Evolutionary conservation across 2,888 invertebrate genomes (phyloP), one percentile per base, ranked within the genome.

Genomic region (Emmelina monodactyla): DNA sequence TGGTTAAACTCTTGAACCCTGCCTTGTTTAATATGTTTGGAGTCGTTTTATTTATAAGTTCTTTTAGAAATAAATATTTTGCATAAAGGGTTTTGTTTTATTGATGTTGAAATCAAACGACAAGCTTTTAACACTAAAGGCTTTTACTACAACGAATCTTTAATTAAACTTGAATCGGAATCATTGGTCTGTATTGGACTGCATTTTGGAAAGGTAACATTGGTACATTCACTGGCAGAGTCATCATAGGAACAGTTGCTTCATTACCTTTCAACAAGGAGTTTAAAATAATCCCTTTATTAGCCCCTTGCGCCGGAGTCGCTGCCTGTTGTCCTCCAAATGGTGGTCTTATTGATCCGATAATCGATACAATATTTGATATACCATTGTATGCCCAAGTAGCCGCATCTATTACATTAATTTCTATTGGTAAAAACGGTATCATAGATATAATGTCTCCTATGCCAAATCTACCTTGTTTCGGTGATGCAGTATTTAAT

Each of bases 341-440:
- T 5, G 19, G 19, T 19, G n/a, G n/a, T n/a, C n/a, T n/a, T n/a
- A 19, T 19, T 55, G 67, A 64, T 2, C 71, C 68, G 11, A 72
- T 62, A 6, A 61, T 62, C 9, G 66, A 55, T 28, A 76, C 56
- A 0, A 70, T 61, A 28, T 61, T 50, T 1, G 62, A 47, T 31
- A 79, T 65, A 3, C 63, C 63, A 42, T 69, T 60, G 35, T 63
- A 65, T 3, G 62, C 65, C 73, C 72, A 75, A 0, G 65, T 56
- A 34, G 86, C 63, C 0, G 81, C 63, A 45, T 86, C 85, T 2
- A 86, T 86, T 0, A 87, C 82, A 50, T 86, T 87, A 1, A 87
- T 60, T 60, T 86, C 84, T 34, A 87, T 64, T 0, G 87, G 87
- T 13, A 87, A 60, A 52, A 83, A 84, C 0, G 83, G 82, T 14